These are phyloP conservation scores for Cerceris ruficornis DNA, from an alignment of 2,888 invertebrate species.

Conservation along the genomic window DNA sequence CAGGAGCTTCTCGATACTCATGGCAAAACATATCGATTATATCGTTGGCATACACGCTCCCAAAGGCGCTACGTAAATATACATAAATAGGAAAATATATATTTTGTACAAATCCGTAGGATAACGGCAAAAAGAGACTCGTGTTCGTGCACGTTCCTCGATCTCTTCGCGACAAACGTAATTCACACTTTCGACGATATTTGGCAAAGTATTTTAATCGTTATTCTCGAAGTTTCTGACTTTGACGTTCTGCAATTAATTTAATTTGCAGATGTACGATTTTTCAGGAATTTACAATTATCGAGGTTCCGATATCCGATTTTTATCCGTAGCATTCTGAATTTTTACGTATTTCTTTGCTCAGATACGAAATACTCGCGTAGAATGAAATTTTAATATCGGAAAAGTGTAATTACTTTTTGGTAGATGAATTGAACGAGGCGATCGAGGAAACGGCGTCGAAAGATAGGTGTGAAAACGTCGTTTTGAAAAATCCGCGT, in stretches of 20 bases:
- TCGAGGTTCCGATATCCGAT: too few species aligned
- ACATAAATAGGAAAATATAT: slow-evolving; percentile 29
- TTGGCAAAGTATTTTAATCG: too few species aligned
- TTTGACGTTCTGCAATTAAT: too few species aligned
- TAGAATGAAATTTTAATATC: neutral
- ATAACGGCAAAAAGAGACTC: neutral
- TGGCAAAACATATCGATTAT: slow-evolving; percentile 4
- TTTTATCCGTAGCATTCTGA: too few species aligned
- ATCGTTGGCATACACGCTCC: neutral
- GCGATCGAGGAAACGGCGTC: neutral
- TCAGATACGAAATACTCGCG: too few species aligned
- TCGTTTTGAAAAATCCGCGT: slow-evolving; percentile 36
- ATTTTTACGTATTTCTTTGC: too few species aligned
- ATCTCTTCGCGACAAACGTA: neutral
- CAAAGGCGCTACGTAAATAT: slow-evolving; percentile 8
- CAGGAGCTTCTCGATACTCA: slow-evolving; percentile 3
- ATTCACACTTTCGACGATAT: too few species aligned
- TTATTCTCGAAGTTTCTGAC: too few species aligned
- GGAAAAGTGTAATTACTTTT: neutral
- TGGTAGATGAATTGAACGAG: slow-evolving; percentile 6
- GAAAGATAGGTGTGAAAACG: slow-evolving; percentile 21
- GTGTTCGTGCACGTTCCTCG: neutral
- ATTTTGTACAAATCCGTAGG: slow-evolving; percentile 48
- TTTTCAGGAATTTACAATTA: too few species aligned
- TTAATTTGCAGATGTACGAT: too few species aligned